phyloP scores from a whole-genome alignment of 2,113 vertebrate species.

The Zosterops japonicus region DNA sequence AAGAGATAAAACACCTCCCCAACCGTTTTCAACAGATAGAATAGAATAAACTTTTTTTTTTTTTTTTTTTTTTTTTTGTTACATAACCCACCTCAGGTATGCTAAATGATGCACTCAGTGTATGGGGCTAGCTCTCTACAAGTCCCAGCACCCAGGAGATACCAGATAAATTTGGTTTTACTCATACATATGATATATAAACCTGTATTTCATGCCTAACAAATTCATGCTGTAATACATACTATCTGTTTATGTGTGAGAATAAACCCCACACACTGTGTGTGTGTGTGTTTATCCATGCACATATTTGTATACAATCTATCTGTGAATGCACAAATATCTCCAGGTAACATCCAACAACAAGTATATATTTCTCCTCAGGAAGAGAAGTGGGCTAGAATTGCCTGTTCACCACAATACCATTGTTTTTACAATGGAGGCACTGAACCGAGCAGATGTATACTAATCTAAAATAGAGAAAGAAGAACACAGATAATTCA shows the following conservation, averaged over 20 bases:
- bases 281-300: accelerated
- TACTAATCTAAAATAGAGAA: neutral
- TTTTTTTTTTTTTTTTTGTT: too few relatives aligned
- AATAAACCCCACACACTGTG: neutral
- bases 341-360: neutral
- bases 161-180: neutral
- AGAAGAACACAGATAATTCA: neutral
- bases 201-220: neutral
- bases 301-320: neutral
- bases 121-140: neutral
- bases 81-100: too few relatives aligned
- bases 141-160: neutral
- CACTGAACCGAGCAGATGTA: neutral
- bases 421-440: neutral
- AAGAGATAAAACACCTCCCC: too few relatives aligned
- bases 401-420: neutral
- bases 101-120: neutral
- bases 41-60: too few relatives aligned
- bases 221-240: neutral
- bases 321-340: neutral
- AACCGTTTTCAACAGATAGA: too few relatives aligned
- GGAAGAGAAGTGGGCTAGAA: neutral
- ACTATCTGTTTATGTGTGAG: neutral
- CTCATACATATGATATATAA: neutral
- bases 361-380: neutral